A percentile compares a stretch with the other conserved stretches of the same genome.
phyloP scores from a whole-genome alignment of 1,140 invertebrate species.

The Tribolium castaneum region DNA sequence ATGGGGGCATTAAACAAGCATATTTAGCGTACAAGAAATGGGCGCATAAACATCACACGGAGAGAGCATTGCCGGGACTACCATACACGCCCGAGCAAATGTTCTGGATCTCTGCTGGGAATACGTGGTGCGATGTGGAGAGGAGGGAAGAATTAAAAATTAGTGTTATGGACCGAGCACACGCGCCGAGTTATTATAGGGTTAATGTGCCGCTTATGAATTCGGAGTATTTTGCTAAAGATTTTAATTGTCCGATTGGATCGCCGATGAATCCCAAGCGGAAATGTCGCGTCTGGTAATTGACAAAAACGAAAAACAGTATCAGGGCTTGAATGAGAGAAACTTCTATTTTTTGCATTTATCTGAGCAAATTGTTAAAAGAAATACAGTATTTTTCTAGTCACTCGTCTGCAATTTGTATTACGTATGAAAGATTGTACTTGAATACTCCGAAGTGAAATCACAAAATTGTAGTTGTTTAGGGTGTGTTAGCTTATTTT shows the following conservation, averaged over 20 bases:
- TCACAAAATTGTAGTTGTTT: too few relatives aligned
- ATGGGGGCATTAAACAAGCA: constrained; percentile 80
- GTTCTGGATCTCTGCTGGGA: constrained; percentile 71
- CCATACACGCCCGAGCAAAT: constrained; percentile 70
- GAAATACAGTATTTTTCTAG: too few relatives aligned
- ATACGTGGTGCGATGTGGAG: constrained; percentile 69
- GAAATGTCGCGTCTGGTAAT: constrained; percentile 50
- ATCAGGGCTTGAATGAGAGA: background rate
- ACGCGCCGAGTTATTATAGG: constrained; percentile 67
- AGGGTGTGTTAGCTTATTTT: too few relatives aligned
- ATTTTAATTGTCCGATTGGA: constrained; percentile 47
- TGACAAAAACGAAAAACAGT: background rate
- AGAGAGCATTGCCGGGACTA: constrained; percentile 65
- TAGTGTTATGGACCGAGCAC: constrained; percentile 64
- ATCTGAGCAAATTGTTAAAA: too few relatives aligned
- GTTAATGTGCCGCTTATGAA: constrained; percentile 66
- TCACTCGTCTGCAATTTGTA: too few relatives aligned
- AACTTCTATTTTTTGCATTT: too few relatives aligned
- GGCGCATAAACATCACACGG: constrained; percentile 63
- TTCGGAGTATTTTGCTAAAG: constrained; percentile 45
- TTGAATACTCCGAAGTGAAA: too few relatives aligned
- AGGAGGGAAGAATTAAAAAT: constrained; percentile 64
- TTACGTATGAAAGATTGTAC: too few relatives aligned
- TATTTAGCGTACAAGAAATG: constrained; percentile 73
- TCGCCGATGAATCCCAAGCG: constrained; percentile 49